Evolutionary conservation across 2,888 invertebrate species (phyloP).

Genomic region (Zonitis immaculata): DNA sequence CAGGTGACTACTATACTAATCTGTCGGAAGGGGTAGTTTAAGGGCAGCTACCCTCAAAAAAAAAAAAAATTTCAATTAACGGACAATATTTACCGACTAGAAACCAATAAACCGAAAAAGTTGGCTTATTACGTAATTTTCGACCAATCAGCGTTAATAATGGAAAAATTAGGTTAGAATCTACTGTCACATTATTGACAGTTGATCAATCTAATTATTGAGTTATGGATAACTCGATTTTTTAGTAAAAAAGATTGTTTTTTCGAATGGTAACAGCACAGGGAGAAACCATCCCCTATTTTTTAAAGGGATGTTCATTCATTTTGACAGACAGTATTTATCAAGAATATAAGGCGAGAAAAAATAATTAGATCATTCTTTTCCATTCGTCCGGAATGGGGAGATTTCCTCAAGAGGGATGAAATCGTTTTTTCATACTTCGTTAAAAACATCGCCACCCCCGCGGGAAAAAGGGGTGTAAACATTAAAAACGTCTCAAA

Average conservation of each 20-base stretch:
- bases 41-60: neutral
- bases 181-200: too few species aligned
- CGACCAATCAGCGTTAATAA: too few species aligned
- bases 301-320: constrained; percentile 36
- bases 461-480: neutral
- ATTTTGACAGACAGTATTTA: constrained; percentile 46
- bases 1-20: constrained; percentile 8
- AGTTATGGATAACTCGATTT: too few species aligned
- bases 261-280: too few species aligned
- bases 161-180: too few species aligned
- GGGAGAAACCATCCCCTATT: too few species aligned
- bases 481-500: neutral
- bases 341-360: constrained; percentile 43
- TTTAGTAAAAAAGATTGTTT: too few species aligned
- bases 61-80: neutral
- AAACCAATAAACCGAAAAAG: neutral
- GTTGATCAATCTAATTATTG: too few species aligned
- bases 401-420: constrained; percentile 1
- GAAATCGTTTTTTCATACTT: too few species aligned
- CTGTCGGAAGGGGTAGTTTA: neutral
- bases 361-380: constrained; percentile 44
- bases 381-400: constrained; percentile 19
- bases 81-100: neutral
- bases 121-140: too few species aligned
- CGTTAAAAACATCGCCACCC: too few species aligned